Base-by-base conservation (phyloP, 2,888 invertebrate species). In the Caenorhabditis drosophilae region DNA sequence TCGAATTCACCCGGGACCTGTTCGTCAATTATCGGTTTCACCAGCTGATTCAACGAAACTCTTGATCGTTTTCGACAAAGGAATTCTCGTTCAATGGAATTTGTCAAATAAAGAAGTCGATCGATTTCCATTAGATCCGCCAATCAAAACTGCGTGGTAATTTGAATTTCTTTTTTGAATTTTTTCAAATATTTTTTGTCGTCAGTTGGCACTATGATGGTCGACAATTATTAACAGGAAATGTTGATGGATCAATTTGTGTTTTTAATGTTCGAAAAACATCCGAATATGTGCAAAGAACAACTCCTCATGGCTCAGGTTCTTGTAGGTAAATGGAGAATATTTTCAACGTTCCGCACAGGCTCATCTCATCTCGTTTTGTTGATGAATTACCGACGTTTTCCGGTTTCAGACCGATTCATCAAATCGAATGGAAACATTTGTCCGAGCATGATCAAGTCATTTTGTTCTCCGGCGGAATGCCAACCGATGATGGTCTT, bases 151-250 rank as follows among this genome's bases (percentile, higher is more conserved):
- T 36, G 54, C 77, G 26, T 56, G 60, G 54, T 71, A 25, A 31
- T 42, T 51, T 31, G 25, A 23, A 22, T 38, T 46, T 6, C 16
- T 45, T 20, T 20, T 18, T 40, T 40, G 6, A n/a, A n/a, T 40
- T 40, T 40, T 40, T 9, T 31, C 31, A 31, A 9, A 23, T 45
- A 11, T 23, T 23, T 15, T n/a, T n/a, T n/a, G n/a, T n/a, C n/a
- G n/a, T n/a, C 46, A 71, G 92, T 70, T 98, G 98, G 98, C 94
- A 96, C 85, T 90, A 92, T 86, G 97, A 98, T 86, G 98, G 96
- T 74, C 94, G 93, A 87, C 91, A 92, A 86, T 92, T 99, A 85
- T 92, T 98, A 90, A 92, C 93, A 64, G 86, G 86, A 81, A 97
- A 98, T 86, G 89, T 89, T 40, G 96, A 98, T 87, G 98, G 98